Conservation (phyloP, 2,888 invertebrate species). For the Caenorhabditis sp. region DNA sequence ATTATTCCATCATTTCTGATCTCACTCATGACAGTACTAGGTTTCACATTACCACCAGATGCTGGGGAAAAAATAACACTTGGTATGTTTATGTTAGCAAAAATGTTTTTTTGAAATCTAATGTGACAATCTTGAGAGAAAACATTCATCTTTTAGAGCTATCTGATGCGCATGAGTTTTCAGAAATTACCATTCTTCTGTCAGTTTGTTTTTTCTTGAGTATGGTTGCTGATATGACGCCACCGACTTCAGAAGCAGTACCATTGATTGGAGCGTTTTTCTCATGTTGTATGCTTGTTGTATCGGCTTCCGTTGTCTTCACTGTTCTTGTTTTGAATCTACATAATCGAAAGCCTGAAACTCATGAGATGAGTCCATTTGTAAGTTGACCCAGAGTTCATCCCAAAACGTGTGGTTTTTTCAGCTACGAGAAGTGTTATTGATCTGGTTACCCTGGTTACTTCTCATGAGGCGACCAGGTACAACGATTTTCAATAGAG, state of each 20-base stretch:
- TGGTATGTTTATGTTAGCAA: slow-evolving; percentile 75
- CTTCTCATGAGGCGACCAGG: slow-evolving; percentile 95
- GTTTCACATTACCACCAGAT: slow-evolving; percentile 96
- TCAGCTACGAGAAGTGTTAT: slow-evolving; percentile 90
- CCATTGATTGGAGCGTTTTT: slow-evolving; percentile 64
- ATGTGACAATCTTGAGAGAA: background rate
- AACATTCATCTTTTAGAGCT: background rate
- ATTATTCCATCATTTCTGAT: slow-evolving; percentile 98
- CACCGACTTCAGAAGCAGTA: slow-evolving; percentile 73
- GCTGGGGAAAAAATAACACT: slow-evolving; percentile 97
- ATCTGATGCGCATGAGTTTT: background rate
- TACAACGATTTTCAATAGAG: slow-evolving; percentile 47
- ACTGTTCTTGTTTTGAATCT: slow-evolving; percentile 60
- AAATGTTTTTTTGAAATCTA: slow-evolving; percentile 14
- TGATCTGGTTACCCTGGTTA: slow-evolving; percentile 95
- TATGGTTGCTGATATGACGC: slow-evolving; percentile 96
- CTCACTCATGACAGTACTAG: slow-evolving; percentile 96
- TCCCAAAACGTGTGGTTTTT: background rate
- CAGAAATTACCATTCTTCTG: slow-evolving; percentile 74
- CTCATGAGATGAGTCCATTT: slow-evolving; percentile 62
- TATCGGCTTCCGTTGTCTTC: slow-evolving; percentile 61
- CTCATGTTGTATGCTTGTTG: slow-evolving; percentile 61
- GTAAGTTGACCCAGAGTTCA: slow-evolving; percentile 29
- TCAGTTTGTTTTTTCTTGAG: slow-evolving; percentile 97
- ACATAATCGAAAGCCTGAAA: slow-evolving; percentile 59